phyloP scores from a whole-genome alignment of 2,797 vertebrate species.

The Eremophila alpestris region DNA sequence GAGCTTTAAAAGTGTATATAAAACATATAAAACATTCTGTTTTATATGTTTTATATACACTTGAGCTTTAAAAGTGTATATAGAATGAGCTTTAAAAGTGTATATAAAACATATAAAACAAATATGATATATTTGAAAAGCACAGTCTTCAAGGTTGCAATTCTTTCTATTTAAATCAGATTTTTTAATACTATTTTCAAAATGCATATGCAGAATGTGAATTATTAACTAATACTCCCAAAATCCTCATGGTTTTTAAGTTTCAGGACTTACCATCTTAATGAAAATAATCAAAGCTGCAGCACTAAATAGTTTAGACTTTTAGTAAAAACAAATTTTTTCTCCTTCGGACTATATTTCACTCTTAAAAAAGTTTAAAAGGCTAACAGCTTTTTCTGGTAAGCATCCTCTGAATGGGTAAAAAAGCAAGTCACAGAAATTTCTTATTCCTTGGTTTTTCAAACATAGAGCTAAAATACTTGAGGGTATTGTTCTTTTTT shows the following conservation, averaged over 20 bases:
- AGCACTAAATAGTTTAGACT: background rate
- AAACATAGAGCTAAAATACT: background rate
- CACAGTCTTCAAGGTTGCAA: background rate
- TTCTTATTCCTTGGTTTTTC: background rate
- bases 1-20: background rate
- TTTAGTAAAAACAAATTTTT: background rate
- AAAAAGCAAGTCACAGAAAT: background rate
- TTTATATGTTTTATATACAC: too few species aligned
- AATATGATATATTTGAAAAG: background rate
- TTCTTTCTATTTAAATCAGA: background rate
- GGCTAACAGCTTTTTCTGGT: background rate
- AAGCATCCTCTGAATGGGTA: background rate
- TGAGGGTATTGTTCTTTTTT: background rate
- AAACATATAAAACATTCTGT: too few species aligned
- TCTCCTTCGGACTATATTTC: background rate
- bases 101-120: too few species aligned
- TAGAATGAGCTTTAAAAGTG: background rate
- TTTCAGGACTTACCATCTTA: background rate
- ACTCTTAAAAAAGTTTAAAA: background rate
- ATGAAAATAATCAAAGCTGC: background rate
- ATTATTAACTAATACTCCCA: background rate
- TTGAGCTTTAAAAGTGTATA: background rate
- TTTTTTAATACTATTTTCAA: background rate
- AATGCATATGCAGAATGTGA: background rate
- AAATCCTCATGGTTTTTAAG: background rate